Evolutionary conservation across 2,113 vertebrate genomes (phyloP), one percentile per base, ranked within the genome.

Genomic region (Prunella fulvescens): DNA sequence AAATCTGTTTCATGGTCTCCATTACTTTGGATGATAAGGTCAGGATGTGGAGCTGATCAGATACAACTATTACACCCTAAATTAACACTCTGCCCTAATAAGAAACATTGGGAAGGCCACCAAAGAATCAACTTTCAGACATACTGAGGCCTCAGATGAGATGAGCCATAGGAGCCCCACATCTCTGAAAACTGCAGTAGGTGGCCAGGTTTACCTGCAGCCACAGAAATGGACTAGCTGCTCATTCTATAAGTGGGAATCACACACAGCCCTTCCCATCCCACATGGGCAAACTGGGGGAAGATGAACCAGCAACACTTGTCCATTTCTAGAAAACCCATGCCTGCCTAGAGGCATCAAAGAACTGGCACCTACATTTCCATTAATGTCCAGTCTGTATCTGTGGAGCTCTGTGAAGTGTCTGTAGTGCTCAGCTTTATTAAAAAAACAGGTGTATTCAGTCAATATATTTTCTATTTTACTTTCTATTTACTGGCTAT

Each of bases 201-300:
- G 47, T n/a, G 6, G 19, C 25, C 44, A 74, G 29, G 23, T 71
- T 19, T 67, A 48, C 10, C 20, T 66, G 42, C 48, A 81, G 60
- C 56, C 14, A 50, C 10, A 12, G 26, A 79, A 86, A 47, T 6
- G 9, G 37, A 12, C 25, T 76, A n/a, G 6, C 24, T 90, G 47
- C n/a, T 81, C 3, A 0, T 23, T 29, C n/a, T 31, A 5, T 28
- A 37, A 42, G 20, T 7, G 7, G 4, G 40, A 7, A 60, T 26
- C 22, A 28, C 33, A 40, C 17, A n/a, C 8, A 39, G 35, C 9
- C 42, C n/a, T 74, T 70, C 42, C 26, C 33, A 60, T 10, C 40
- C 65, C 37, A 54, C 16, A 22, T 1, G 2, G 23, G 9, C 40
- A 67, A 82, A 18, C 37, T 3, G 4, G 10, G 19, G 13, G 9